phyloP scores from a whole-genome alignment of 1,140 invertebrate genomes.

The Chelonus insularis region DNA sequence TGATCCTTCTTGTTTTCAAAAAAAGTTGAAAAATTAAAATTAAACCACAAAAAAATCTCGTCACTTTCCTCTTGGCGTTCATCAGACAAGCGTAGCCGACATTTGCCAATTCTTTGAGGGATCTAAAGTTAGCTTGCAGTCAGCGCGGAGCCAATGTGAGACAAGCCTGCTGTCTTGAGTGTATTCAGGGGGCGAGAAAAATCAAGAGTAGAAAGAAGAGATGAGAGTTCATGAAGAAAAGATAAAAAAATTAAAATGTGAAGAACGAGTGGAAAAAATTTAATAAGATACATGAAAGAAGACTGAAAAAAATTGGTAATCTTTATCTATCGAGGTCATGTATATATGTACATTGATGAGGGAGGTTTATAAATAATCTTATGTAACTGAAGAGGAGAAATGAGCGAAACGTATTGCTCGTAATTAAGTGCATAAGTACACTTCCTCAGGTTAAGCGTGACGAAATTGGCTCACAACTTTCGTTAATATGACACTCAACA shows the following conservation, averaged over 20 bases:
- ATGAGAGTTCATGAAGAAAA: neutral
- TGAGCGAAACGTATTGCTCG: neutral
- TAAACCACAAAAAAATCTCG: neutral
- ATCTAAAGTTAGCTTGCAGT: constrained; percentile 37
- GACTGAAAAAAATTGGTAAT: neutral
- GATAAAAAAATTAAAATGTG: neutral
- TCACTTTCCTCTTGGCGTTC: constrained; percentile 24
- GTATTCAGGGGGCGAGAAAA: neutral
- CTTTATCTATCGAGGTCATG: constrained; percentile 28
- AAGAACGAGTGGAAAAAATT: neutral
- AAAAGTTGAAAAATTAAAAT: neutral
- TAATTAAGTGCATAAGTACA: neutral
- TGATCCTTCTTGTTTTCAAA: neutral
- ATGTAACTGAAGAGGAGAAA: neutral
- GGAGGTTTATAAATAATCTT: neutral
- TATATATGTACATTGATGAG: neutral
- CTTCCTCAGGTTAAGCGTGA: constrained; percentile 20
- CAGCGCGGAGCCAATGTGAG: constrained; percentile 21
- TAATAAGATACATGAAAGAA: neutral
- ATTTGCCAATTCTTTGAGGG: constrained; percentile 40
- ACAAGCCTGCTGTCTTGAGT: neutral
- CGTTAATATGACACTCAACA: constrained; percentile 14
- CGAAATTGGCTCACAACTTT: constrained; percentile 15
- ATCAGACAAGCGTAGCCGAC: constrained; percentile 11
- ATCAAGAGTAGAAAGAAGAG: neutral